Evolutionary conservation across 2,113 vertebrate genomes (phyloP), one percentile per base, ranked within the genome.

Genomic region (Eurypyga helias): DNA sequence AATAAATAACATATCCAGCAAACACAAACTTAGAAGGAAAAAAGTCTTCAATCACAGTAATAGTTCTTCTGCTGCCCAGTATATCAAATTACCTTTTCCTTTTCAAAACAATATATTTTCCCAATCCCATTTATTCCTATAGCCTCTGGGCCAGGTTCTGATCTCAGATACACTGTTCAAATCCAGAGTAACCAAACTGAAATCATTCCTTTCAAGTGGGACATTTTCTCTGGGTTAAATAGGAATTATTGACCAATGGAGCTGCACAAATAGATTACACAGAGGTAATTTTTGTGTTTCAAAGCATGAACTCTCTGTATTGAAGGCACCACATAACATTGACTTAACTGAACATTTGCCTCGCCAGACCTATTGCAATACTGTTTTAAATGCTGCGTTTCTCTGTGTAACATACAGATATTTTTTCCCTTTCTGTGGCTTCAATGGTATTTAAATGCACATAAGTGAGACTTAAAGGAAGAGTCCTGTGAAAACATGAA

Each of bases 31-130:
- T 95, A 61, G 76, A 85, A 82, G 58, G 73, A 87, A 96, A 96
- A 97, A 97, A 92, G 85, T 87, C 87, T 96, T 98, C 96, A 96
- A 97, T 98, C 97, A 98, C 90, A 94, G 94, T 97, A 97, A 97
- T 97, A 98, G 87, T 97, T 97, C 95, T 97, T 86, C 73, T 94
- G 87, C 92, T 97, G 71, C 94, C 90, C 61, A 89, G 73, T 95
- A 90, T 76, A 90, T 94, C 89, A 95, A 97, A 97, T 98, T 97
- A 98, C 95, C 83, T 98, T 98, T 98, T 94, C 88, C 83, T 97
- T 97, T 97, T 95, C 97, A 97, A 96, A 97, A 94, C 88, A 91
- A 94, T 98, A 89, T 88, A 94, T 98, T 98, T 95, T 97, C 72
- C 91, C 83, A 89, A 67, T 84, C 70, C 90, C 93, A 95, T 97